phyloP scores from a whole-genome alignment of 1,140 invertebrate genomes.

The Acromyrmex charruanus region DNA sequence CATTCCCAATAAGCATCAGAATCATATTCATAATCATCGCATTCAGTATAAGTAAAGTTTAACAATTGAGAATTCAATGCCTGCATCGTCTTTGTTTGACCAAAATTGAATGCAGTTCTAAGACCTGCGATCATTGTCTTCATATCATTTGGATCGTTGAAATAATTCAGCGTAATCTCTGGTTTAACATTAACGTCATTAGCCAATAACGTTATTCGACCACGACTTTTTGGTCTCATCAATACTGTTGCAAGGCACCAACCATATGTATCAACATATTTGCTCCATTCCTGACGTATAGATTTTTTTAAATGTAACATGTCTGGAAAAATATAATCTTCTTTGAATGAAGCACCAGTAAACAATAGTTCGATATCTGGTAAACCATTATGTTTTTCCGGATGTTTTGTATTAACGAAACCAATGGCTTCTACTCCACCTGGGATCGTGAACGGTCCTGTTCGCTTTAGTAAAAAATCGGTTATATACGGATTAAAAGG shows the following conservation, averaged over 20 bases:
- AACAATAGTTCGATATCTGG: constrained; percentile 93
- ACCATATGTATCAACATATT: constrained; percentile 85
- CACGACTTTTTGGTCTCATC: constrained; percentile 15
- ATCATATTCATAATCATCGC: not conserved
- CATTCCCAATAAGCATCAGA: constrained; percentile 18
- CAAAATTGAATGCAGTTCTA: not conserved
- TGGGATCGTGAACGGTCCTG: constrained; percentile 92
- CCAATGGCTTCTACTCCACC: constrained; percentile 92
- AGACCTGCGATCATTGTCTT: not conserved
- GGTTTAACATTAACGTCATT: constrained; percentile 15
- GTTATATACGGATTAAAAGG: constrained; percentile 74
- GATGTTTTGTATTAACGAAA: constrained; percentile 91
- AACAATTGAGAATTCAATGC: not conserved
- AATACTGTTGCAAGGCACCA: constrained; percentile 78
- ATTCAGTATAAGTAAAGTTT: not conserved
- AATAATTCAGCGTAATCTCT: not conserved
- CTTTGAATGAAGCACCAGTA: constrained; percentile 86
- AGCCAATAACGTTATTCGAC: not conserved
- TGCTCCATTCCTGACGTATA: constrained; percentile 87
- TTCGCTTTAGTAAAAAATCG: constrained; percentile 86
- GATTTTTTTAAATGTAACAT: constrained; percentile 69
- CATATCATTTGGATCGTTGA: not conserved
- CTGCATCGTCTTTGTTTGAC: not conserved
- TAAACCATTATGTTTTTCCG: constrained; percentile 88
- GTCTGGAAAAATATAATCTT: constrained; percentile 81